Conservation (phyloP, 2,113 vertebrate species). For the Pollachius pollachius region DNA sequence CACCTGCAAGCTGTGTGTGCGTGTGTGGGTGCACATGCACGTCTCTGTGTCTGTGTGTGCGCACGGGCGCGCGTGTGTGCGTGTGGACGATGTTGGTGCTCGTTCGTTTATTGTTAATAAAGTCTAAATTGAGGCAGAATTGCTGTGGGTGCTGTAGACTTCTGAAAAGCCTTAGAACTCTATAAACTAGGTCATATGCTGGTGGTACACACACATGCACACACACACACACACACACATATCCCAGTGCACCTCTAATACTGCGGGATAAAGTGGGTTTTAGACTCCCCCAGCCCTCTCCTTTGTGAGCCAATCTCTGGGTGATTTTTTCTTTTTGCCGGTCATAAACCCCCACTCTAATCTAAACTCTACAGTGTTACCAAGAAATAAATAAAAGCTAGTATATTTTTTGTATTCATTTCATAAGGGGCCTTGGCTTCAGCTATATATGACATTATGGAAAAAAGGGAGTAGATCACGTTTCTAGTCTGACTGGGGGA, state of each 20-base stretch:
- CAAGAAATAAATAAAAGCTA: no score
- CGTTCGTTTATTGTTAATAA: conserved; percentile 28
- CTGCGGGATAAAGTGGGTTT: conserved; percentile 47
- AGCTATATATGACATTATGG: no score
- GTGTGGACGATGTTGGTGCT: background rate
- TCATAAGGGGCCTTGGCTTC: no score
- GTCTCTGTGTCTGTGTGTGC: conserved; percentile 6
- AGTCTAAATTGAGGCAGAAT: conserved; percentile 38
- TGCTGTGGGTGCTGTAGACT: conserved; percentile 43
- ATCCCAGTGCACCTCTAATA: conserved; percentile 35
- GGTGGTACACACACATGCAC: background rate
- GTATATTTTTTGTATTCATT: no score
- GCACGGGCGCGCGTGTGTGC: background rate
- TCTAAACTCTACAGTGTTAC: no score
- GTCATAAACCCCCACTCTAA: no score
- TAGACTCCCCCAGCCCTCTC: conserved; percentile 25
- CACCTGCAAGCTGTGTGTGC: background rate
- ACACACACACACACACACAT: conserved; percentile 30
- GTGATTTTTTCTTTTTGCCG: background rate
- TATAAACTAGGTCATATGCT: conserved; percentile 48
- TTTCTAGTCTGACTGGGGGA: no score
- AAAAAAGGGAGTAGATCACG: no score
- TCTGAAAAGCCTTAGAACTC: conserved; percentile 44
- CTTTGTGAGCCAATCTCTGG: conserved; percentile 22
- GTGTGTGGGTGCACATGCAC: background rate